Percentiles rank a stretch among this genome's conserved stretches.
phyloP scores from a whole-genome alignment of 1,140 invertebrate species.

The Drosophila neocordata region DNA sequence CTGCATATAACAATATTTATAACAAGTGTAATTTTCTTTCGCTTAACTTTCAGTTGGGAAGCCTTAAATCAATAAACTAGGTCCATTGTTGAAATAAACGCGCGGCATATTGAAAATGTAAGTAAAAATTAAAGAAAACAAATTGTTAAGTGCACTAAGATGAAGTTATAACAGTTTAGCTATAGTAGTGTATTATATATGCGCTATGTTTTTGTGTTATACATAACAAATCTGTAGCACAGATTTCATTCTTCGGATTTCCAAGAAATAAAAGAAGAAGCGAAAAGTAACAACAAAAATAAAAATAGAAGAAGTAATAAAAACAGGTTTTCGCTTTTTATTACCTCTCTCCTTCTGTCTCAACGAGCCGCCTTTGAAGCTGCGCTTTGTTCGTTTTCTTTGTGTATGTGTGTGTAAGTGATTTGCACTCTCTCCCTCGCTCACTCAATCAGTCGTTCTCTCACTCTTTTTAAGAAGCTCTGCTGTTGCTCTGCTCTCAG shows the following conservation, averaged over 20 bases:
- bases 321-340: conserved; percentile 52
- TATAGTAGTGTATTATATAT: conserved; percentile 7
- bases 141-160: conserved; percentile 1
- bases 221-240: conserved; percentile 56
- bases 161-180: conserved; percentile 8
- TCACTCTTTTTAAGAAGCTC: background rate
- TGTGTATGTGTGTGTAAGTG: conserved; percentile 13
- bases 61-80: conserved; percentile 13
- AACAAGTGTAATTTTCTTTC: conserved; percentile 50
- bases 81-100: background rate
- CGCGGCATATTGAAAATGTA: conserved; percentile 14
- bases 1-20: conserved; percentile 30
- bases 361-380: conserved; percentile 21
- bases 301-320: conserved; percentile 1
- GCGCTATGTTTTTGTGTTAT: conserved; percentile 24
- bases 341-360: background rate
- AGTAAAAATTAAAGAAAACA: conserved; percentile 1
- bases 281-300: conserved; percentile 18
- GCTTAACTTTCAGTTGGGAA: conserved; percentile 44
- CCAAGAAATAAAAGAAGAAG: conserved; percentile 41
- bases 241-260: conserved; percentile 39
- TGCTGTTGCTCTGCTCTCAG: background rate
- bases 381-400: conserved; percentile 40
- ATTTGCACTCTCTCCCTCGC: too few species aligned
- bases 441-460: background rate